Percentiles rank a stretch among this genome's conserved stretches.
Conservation (phyloP, 2,797 vertebrate genomes). For the Discoglossus pictus region DNA sequence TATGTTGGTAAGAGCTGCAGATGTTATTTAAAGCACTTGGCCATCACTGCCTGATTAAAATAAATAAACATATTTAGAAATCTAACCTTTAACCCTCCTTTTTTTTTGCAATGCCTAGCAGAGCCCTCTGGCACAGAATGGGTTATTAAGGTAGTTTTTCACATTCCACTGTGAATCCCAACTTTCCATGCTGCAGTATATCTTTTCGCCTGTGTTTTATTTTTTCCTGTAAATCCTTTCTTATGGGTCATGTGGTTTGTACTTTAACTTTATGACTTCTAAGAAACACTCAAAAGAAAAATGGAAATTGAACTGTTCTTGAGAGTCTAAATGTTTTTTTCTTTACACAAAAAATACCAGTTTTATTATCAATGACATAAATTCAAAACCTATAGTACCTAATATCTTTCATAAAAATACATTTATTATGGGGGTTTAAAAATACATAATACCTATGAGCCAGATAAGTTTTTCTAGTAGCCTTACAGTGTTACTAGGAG, state of each 20-base stretch:
- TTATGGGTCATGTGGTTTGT: background rate
- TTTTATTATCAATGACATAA: too few species aligned
- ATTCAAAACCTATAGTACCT: too few species aligned
- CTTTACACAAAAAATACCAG: background rate
- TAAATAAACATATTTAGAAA: constrained; percentile 39
- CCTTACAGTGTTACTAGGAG: too few species aligned
- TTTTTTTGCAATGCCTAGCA: background rate
- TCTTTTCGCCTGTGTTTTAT: background rate
- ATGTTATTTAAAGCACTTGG: constrained; percentile 43
- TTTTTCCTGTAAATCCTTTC: constrained; percentile 29
- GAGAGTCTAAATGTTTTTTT: background rate
- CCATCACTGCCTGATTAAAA: constrained; percentile 38
- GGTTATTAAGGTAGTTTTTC: background rate
- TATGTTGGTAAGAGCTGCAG: constrained; percentile 24
- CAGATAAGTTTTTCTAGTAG: too few species aligned
- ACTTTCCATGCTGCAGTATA: too few species aligned
- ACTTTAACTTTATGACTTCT: constrained; percentile 31
- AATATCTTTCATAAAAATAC: too few species aligned
- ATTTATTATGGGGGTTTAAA: too few species aligned
- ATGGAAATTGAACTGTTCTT: constrained; percentile 26
- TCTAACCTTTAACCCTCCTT: constrained; percentile 30
- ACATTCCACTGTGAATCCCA: background rate
- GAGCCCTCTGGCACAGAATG: background rate
- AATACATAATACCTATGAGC: too few species aligned
- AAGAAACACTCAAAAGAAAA: constrained; percentile 6